A percentile compares a stretch with the other conserved stretches of the same genome.
Evolutionary conservation across 2,888 invertebrate species (phyloP).

Genomic region (Dolichopus griseipennis): DNA sequence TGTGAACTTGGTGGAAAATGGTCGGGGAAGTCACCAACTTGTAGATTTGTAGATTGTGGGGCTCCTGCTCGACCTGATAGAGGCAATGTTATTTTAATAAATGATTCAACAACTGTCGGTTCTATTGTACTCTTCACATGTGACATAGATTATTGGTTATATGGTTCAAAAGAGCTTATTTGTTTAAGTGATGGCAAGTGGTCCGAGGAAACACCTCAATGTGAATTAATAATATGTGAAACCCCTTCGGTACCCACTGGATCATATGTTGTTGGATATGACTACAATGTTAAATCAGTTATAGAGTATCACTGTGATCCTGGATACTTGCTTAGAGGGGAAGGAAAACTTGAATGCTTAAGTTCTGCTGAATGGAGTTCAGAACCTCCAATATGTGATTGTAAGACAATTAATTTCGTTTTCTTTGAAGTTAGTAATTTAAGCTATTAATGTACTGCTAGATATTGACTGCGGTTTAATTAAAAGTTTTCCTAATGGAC

Average conservation of each 20-base stretch:
- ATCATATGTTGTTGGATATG: conserved; percentile 80
- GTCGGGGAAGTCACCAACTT: conserved; percentile 69
- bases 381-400: conserved; percentile 72
- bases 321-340: conserved; percentile 71
- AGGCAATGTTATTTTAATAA: conserved; percentile 61
- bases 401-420: conserved; percentile 44
- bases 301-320: conserved; percentile 83
- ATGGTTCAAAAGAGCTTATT: conserved; percentile 56
- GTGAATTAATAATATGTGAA: conserved; percentile 77
- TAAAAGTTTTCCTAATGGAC: conserved; percentile 67
- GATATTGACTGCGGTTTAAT: conserved; percentile 85
- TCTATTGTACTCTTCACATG: conserved; percentile 73
- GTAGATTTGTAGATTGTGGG: conserved; percentile 80
- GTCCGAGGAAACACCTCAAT: conserved; percentile 77
- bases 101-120: conserved; percentile 72
- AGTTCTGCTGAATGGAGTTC: conserved; percentile 77
- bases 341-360: conserved; percentile 59
- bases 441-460: conserved; percentile 34
- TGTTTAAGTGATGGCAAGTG: conserved; percentile 81
- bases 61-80: conserved; percentile 71
- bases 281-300: conserved; percentile 77
- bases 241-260: conserved; percentile 80
- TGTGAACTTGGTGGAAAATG: conserved; percentile 82
- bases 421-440: not conserved
- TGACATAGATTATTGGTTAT: conserved; percentile 73